phyloP scores from a whole-genome alignment of 2,113 vertebrate genomes.

The Cynoglossus semilaevis region DNA sequence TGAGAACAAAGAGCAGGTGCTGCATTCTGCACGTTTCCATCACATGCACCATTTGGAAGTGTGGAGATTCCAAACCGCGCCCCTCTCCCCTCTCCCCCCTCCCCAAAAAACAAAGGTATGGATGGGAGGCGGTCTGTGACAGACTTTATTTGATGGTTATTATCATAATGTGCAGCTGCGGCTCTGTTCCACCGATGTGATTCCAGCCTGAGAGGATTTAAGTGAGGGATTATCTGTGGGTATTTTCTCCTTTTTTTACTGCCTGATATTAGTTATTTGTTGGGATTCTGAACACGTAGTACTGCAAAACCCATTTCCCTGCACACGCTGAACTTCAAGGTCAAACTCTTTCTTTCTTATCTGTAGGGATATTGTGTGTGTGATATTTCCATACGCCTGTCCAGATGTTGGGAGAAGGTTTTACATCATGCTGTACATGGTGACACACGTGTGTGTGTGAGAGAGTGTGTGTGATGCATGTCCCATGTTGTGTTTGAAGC shows the following conservation, averaged over 20 bases:
- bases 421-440: neutral
- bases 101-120: conserved; percentile 16
- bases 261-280: conserved; percentile 38
- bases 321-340: conserved; percentile 30
- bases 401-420: neutral
- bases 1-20: conserved; percentile 10
- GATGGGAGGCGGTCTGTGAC: conserved; percentile 2
- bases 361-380: neutral
- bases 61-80: neutral
- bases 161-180: conserved; percentile 20
- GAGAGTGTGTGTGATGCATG: neutral
- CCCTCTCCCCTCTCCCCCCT: neutral
- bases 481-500: too few relatives aligned
- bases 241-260: conserved; percentile 24
- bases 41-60: conserved; percentile 21
- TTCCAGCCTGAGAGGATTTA: conserved; percentile 30
- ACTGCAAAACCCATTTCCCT: neutral
- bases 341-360: conserved; percentile 18
- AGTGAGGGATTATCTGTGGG: conserved; percentile 20
- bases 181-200: conserved; percentile 5
- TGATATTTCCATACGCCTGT: neutral
- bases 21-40: conserved; percentile 12
- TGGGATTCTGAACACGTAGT: conserved; percentile 10
- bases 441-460: neutral
- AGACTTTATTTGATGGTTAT: conserved; percentile 15